Evolutionary conservation across 2,888 invertebrate species (phyloP).

Genomic region (Chirona hameri): DNA sequence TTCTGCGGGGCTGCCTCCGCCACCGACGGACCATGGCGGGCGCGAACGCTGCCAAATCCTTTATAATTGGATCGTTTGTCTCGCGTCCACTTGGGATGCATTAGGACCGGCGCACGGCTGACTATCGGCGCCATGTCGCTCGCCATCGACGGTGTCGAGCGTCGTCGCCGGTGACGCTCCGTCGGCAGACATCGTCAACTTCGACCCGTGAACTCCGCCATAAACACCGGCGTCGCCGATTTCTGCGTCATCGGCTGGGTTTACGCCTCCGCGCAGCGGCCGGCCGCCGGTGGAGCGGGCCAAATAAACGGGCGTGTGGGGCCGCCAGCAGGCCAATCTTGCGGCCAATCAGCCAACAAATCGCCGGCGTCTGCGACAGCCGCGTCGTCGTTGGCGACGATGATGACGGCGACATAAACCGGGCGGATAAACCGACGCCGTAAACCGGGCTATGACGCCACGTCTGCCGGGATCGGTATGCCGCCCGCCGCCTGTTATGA

Average conservation of each 20-base stretch:
- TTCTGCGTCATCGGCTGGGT: background rate
- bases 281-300: background rate
- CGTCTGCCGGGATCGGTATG: no score
- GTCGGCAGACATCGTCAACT: no score
- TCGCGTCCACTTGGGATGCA: conserved; percentile 7
- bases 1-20: background rate
- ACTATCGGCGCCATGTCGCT: background rate
- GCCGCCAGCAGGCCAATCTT: no score
- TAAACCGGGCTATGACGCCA: no score
- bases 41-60: background rate
- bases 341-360: no score
- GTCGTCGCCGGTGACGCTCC: background rate
- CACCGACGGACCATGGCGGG: background rate
- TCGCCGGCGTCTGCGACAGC: no score
- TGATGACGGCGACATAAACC: no score
- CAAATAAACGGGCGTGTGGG: background rate
- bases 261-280: background rate
- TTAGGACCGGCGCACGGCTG: background rate
- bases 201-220: background rate
- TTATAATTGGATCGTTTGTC: conserved; percentile 26
- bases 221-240: background rate
- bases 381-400: no score
- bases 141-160: background rate
- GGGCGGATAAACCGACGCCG: no score
- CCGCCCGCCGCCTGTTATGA: no score